A percentile compares a stretch with the other conserved stretches of the same genome.
Evolutionary conservation across 2,888 invertebrate species (phyloP).

Genomic region (Drosophila silvestris): DNA sequence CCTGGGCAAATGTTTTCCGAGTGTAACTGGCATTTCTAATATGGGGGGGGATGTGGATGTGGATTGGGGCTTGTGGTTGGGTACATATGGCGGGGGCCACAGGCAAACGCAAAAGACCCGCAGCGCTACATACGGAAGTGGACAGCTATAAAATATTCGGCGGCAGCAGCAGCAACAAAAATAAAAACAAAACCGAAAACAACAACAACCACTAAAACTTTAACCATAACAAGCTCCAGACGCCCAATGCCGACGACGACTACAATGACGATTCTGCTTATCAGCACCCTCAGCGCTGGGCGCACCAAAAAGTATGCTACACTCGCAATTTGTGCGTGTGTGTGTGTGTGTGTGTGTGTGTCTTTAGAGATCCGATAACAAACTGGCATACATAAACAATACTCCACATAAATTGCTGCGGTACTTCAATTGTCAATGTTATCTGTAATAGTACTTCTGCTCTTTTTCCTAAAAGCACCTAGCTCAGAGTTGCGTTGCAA

Average conservation of each 20-base stretch:
- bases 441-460: neutral
- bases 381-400: slow-evolving; percentile 66
- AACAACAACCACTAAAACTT: slow-evolving; percentile 52
- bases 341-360: slow-evolving; percentile 10
- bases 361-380: slow-evolving; percentile 52
- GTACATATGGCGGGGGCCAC: neutral
- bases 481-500: neutral
- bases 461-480: neutral
- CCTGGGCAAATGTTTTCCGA: slow-evolving; percentile 28
- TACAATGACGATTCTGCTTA: slow-evolving; percentile 47
- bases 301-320: slow-evolving; percentile 54
- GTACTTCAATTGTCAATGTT: slow-evolving; percentile 39
- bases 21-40: slow-evolving; percentile 27
- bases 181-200: slow-evolving; percentile 3
- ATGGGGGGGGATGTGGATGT: neutral
- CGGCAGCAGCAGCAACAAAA: slow-evolving; percentile 25
- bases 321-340: slow-evolving; percentile 8
- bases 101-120: neutral
- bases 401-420: slow-evolving; percentile 65
- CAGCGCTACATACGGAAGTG: slow-evolving; percentile 45
- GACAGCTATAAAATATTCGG: slow-evolving; percentile 69
- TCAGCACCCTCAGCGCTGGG: slow-evolving; percentile 41
- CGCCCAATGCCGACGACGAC: slow-evolving; percentile 21
- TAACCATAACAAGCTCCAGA: slow-evolving; percentile 63
- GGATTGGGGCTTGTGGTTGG: neutral